A percentile compares a stretch with the other conserved stretches of the same genome.
Conservation (phyloP, 1,140 invertebrate species). For the Gonatopus flavifemur region DNA sequence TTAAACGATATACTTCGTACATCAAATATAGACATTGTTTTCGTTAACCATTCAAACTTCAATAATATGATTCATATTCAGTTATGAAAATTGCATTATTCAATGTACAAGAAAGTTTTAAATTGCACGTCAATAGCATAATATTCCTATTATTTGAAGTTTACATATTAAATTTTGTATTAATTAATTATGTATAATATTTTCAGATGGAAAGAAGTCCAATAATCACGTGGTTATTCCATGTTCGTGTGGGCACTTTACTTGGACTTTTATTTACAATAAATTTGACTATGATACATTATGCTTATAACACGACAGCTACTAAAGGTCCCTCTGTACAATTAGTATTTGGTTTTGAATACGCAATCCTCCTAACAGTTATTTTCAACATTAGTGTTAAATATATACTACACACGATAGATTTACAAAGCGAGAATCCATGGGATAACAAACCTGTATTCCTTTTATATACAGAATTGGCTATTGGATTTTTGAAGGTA, state of each 20-base stretch:
- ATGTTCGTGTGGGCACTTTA: constrained; percentile 87
- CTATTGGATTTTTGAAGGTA: constrained; percentile 84
- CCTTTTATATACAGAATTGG: constrained; percentile 92
- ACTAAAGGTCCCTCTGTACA: constrained; percentile 95
- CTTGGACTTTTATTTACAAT: constrained; percentile 77
- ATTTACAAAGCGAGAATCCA: constrained; percentile 92
- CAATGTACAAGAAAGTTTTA: too few species aligned
- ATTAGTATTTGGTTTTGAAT: constrained; percentile 99
- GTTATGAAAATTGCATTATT: too few species aligned
- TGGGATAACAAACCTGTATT: constrained; percentile 99
- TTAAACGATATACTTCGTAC: too few species aligned
- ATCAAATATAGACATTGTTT: too few species aligned
- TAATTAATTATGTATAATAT: background rate
- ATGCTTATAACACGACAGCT: constrained; percentile 94
- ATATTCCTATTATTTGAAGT: background rate
- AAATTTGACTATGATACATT: constrained; percentile 88
- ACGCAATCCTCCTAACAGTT: constrained; percentile 94
- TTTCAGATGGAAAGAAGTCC: constrained; percentile 98
- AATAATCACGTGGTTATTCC: constrained; percentile 93
- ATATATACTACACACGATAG: constrained; percentile 92
- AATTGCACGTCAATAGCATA: too few species aligned
- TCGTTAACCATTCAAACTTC: too few species aligned
- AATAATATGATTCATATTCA: too few species aligned
- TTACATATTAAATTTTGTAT: background rate
- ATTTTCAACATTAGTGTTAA: constrained; percentile 94